These are phyloP conservation scores for Albula goreensis DNA, from an alignment of 2,113 vertebrate genomes.

Conservation along the genomic window DNA sequence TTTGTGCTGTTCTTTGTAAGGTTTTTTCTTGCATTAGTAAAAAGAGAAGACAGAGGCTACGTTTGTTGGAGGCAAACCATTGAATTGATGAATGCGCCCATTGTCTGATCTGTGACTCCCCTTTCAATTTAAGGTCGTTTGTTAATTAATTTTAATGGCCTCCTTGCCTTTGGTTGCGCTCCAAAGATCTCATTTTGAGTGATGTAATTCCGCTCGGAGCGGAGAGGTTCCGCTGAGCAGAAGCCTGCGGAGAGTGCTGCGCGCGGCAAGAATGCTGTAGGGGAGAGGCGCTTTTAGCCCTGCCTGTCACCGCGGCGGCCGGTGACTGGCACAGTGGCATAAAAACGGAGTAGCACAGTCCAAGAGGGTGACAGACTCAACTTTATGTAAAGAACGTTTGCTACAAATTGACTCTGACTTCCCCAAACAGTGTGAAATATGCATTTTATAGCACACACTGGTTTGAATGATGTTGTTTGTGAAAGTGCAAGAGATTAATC, in stretches of 20 bases:
- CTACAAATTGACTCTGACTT: neutral
- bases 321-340: too few species aligned
- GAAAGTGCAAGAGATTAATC: neutral
- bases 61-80: neutral
- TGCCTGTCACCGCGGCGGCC: too few species aligned
- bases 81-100: neutral
- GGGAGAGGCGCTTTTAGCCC: neutral
- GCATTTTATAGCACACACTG: neutral
- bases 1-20: neutral
- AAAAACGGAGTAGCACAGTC: neutral
- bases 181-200: constrained; percentile 20
- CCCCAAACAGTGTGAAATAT: neutral
- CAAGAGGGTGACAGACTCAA: neutral
- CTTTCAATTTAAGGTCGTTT: constrained; percentile 17
- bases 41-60: neutral
- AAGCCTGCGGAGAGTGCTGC: neutral
- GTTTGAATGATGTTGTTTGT: neutral
- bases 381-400: neutral
- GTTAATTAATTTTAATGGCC: constrained; percentile 25
- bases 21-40: neutral
- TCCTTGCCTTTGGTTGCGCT: constrained; percentile 3
- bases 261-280: neutral
- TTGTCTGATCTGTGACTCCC: constrained; percentile 16
- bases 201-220: constrained; percentile 4
- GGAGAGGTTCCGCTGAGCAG: neutral